Evolutionary conservation across 2,113 vertebrate genomes (phyloP).

Genomic region (Pomatostomus ruficeps): DNA sequence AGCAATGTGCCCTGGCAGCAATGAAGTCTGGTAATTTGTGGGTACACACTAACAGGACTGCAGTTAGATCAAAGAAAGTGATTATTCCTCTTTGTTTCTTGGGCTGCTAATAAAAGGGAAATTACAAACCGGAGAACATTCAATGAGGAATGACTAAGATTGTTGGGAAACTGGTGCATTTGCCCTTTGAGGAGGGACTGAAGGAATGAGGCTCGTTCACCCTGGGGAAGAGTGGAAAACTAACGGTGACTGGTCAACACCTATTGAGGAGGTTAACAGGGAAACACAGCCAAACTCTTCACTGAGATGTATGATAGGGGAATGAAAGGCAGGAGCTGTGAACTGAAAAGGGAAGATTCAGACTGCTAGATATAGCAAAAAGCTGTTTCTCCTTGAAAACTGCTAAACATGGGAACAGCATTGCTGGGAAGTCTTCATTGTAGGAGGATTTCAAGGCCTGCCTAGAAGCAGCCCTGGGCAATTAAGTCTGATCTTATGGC

Average conservation of each 20-base stretch:
- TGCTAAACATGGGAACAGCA: neutral
- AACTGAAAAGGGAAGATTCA: neutral
- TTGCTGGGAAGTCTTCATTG: neutral
- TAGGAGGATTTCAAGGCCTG: neutral
- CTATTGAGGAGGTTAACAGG: neutral
- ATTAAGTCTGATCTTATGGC: neutral
- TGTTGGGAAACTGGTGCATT: neutral
- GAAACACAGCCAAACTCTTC: neutral
- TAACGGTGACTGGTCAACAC: neutral
- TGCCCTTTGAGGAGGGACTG: neutral
- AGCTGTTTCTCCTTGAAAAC: neutral
- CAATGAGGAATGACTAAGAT: neutral
- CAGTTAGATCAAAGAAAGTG: neutral
- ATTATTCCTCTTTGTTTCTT: neutral
- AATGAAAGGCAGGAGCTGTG: neutral
- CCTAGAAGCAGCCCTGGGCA: neutral
- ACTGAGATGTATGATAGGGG: neutral
- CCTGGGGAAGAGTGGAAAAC: neutral
- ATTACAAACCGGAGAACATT: neutral
- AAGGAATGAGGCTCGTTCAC: accelerated
- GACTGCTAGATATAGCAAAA: neutral
- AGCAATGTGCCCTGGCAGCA: neutral
- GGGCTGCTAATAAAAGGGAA: neutral
- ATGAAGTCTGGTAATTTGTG: neutral
- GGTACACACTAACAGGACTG: neutral